These are phyloP conservation scores for Pseudeuparius sepicola DNA, from an alignment of 2,888 invertebrate species.

Conservation along the genomic window DNA sequence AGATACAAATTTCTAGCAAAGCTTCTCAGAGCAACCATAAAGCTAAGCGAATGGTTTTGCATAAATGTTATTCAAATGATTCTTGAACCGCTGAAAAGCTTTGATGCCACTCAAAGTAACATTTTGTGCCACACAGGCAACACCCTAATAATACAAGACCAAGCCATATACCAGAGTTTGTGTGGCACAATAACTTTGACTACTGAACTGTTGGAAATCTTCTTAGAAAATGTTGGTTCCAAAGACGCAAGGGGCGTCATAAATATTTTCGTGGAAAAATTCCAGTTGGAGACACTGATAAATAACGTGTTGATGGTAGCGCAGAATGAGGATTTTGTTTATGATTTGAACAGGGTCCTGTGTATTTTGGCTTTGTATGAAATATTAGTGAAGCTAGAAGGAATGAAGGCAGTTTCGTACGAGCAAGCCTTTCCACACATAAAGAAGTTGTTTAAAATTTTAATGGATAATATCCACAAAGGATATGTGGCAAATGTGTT, in stretches of 20 bases:
- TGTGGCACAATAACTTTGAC: too few relatives aligned
- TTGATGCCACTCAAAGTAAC: too few relatives aligned
- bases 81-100: constrained; percentile 43
- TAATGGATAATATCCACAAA: constrained; percentile 34
- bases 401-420: constrained; percentile 2
- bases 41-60: constrained; percentile 43
- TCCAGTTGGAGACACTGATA: constrained; percentile 37
- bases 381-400: constrained; percentile 13
- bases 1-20: constrained; percentile 49
- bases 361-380: constrained; percentile 20
- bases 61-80: constrained; percentile 47
- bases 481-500: constrained; percentile 36
- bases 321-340: constrained; percentile 40
- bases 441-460: constrained; percentile 31
- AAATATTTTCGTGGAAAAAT: constrained; percentile 38
- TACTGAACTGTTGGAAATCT: too few relatives aligned
- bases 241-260: constrained; percentile 35
- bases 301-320: constrained; percentile 38
- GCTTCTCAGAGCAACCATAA: constrained; percentile 47
- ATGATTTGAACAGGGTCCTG: constrained; percentile 41
- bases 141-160: too few relatives aligned
- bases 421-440: neutral
- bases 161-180: too few relatives aligned
- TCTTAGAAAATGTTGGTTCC: too few relatives aligned
- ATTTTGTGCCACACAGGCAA: too few relatives aligned